Evolutionary conservation across 2,797 vertebrate species (phyloP).

Genomic region (Peromyscus eremicus): DNA sequence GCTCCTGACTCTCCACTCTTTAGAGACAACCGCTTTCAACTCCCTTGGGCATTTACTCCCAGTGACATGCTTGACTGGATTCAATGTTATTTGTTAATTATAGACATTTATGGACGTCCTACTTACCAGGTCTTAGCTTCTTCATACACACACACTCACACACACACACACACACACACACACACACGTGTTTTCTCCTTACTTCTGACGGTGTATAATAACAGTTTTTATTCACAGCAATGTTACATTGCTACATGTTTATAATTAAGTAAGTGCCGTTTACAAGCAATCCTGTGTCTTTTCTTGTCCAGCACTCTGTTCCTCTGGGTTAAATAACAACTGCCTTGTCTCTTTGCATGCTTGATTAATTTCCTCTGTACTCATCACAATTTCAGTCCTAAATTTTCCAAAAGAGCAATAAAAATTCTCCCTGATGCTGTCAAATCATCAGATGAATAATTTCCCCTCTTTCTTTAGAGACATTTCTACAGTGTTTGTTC

Average conservation of each 20-base stretch:
- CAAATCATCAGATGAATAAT: background rate
- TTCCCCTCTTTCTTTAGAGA: background rate
- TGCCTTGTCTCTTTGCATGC: background rate
- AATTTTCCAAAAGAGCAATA: constrained; percentile 43
- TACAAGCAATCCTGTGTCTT: background rate
- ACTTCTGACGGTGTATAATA: background rate
- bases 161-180: background rate
- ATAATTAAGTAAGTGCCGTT: background rate
- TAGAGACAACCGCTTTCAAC: background rate
- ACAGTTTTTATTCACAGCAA: background rate
- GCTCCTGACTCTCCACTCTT: background rate
- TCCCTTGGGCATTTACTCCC: background rate
- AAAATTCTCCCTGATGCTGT: background rate
- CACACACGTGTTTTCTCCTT: background rate
- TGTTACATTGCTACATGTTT: background rate
- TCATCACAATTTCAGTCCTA: constrained; percentile 27
- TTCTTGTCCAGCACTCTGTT: background rate
- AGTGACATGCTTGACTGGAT: background rate
- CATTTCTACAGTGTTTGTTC: background rate
- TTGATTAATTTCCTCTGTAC: constrained; percentile 25
- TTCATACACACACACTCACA: background rate
- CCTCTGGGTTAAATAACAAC: constrained; percentile 30
- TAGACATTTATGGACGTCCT: background rate
- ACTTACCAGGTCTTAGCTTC: background rate
- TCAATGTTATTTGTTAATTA: constrained; percentile 7